Percentiles rank a stretch among this genome's conserved stretches.
phyloP scores from a whole-genome alignment of 2,888 invertebrate genomes.

The Acronicta alni region DNA sequence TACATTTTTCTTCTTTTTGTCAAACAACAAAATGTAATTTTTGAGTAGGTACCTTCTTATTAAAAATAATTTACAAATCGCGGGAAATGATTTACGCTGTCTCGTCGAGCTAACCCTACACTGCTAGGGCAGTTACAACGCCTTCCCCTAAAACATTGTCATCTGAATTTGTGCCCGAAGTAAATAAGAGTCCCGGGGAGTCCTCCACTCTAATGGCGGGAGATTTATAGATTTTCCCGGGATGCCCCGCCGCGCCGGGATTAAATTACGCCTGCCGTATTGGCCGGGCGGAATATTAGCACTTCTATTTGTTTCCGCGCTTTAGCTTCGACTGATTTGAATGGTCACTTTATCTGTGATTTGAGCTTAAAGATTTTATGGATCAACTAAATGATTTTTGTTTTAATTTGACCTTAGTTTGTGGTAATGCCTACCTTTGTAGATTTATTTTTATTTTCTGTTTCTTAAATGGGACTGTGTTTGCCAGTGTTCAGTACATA shows the following conservation, averaged over 20 bases:
- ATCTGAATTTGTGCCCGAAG: slow-evolving; percentile 89
- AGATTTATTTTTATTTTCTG: not conserved
- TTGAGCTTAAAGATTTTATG: slow-evolving; percentile 38
- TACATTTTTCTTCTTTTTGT: slow-evolving; percentile 27
- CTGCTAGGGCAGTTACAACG: slow-evolving; percentile 82
- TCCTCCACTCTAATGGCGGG: slow-evolving; percentile 85
- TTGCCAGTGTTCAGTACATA: not conserved
- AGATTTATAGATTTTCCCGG: slow-evolving; percentile 89
- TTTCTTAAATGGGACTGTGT: not conserved
- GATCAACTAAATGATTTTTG: slow-evolving; percentile 30
- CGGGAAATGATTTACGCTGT: slow-evolving; percentile 58
- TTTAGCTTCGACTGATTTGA: slow-evolving; percentile 77
- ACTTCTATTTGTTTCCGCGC: slow-evolving; percentile 84
- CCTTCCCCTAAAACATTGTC: slow-evolving; percentile 90
- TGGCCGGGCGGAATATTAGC: slow-evolving; percentile 87
- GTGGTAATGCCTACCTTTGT: not conserved
- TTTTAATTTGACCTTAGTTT: slow-evolving; percentile 12
- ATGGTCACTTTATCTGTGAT: slow-evolving; percentile 73
- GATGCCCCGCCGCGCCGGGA: slow-evolving; percentile 85
- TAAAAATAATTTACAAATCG: slow-evolving; percentile 55
- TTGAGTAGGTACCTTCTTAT: too few species aligned
- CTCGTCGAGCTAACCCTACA: slow-evolving; percentile 74
- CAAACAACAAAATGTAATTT: slow-evolving; percentile 47
- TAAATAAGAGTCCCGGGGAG: slow-evolving; percentile 89
- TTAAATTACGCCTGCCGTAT: slow-evolving; percentile 88